Percentiles rank a stretch among this genome's conserved stretches.
These are phyloP conservation scores for Sebastes itinus DNA, from an alignment of 2,797 vertebrate species.

Conservation along the genomic window DNA sequence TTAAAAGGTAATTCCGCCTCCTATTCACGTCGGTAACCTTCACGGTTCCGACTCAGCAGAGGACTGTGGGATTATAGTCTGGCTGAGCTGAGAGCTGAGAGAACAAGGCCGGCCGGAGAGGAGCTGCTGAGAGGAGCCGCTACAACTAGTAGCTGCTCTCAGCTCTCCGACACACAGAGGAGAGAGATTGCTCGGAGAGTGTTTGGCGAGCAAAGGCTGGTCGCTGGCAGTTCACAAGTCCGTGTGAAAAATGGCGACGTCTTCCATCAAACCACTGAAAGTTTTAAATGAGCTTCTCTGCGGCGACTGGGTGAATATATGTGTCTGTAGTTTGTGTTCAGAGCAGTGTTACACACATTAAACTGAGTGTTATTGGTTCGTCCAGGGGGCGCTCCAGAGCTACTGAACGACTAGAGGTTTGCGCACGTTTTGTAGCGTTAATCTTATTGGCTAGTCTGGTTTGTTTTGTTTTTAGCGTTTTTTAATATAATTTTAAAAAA, in stretches of 20 bases:
- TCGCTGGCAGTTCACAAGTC: conserved; percentile 48
- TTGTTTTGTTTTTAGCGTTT: background rate
- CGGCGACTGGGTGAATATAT: background rate
- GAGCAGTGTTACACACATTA: background rate
- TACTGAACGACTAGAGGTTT: background rate
- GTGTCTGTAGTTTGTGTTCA: background rate
- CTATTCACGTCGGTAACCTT: background rate
- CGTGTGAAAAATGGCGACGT: conserved; percentile 55
- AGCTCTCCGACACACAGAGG: conserved; percentile 23
- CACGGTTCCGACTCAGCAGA: background rate
- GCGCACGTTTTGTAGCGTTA: background rate
- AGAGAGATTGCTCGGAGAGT: conserved; percentile 34
- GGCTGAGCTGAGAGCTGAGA: background rate
- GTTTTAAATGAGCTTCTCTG: conserved; percentile 23
- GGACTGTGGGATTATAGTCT: background rate
- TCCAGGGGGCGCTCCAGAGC: conserved; percentile 44
- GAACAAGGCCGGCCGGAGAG: conserved; percentile 6
- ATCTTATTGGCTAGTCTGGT: background rate
- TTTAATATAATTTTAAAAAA: rapidly evolving
- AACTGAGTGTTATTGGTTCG: background rate
- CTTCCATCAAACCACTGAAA: conserved; percentile 13
- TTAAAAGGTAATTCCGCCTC: conserved; percentile 61
- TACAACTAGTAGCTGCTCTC: conserved; percentile 29
- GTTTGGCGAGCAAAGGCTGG: conserved; percentile 22
- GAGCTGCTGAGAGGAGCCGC: conserved; percentile 12